These are phyloP conservation scores for Adineta ricciae DNA, from an alignment of 2,888 invertebrate genomes.

Conservation along the genomic window DNA sequence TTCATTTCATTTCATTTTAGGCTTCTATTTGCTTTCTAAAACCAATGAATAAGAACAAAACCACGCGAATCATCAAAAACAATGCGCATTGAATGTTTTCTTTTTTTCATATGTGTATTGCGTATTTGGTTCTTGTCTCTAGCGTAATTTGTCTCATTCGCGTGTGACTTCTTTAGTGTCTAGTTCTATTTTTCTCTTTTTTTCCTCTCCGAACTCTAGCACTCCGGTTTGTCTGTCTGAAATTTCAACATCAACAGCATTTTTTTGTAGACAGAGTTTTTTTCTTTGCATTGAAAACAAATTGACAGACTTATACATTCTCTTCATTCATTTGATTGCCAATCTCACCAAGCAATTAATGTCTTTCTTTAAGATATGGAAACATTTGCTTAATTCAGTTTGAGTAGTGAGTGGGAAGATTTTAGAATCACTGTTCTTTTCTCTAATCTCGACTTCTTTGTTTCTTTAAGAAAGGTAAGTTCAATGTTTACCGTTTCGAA, in stretches of 20 bases:
- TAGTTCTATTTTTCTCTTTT: neutral
- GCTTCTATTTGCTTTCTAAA: neutral
- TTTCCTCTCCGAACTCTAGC: neutral
- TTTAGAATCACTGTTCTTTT: neutral
- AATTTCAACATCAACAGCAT: neutral
- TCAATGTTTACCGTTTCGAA: neutral
- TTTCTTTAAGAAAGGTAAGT: constrained; percentile 5
- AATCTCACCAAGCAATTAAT: neutral
- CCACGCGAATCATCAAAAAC: neutral
- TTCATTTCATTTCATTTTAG: neutral
- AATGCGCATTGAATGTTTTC: neutral
- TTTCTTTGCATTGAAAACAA: neutral
- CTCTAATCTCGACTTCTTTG: neutral
- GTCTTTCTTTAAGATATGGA: neutral
- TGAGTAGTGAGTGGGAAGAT: neutral
- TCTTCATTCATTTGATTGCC: neutral
- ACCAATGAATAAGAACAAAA: neutral
- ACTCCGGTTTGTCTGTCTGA: constrained; percentile 5
- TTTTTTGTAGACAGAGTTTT: neutral
- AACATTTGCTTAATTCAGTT: neutral
- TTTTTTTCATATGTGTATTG: neutral
- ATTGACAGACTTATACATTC: neutral
- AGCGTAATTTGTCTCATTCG: constrained; percentile 2
- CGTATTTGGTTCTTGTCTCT: neutral
- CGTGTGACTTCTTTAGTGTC: neutral